Percentiles rank a stretch among this genome's conserved stretches.
Conservation (phyloP, 2,888 invertebrate species). For the Plusia festucae region DNA sequence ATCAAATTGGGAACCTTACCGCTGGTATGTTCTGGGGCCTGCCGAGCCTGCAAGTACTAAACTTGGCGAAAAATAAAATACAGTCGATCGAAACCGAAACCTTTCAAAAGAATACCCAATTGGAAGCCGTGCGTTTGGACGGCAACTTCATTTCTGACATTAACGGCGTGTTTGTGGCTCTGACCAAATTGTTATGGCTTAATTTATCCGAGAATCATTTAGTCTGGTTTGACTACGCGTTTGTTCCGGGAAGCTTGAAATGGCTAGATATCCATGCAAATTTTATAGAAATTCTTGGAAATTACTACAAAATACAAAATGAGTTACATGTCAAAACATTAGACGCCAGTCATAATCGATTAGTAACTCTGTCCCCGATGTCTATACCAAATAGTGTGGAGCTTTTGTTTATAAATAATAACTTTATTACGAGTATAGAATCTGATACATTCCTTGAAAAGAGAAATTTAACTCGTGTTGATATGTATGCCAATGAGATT, state of each 20-base stretch:
- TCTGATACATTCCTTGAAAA: constrained; percentile 96
- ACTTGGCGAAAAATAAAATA: constrained; percentile 96
- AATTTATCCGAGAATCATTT: constrained; percentile 97
- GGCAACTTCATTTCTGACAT: constrained; percentile 96
- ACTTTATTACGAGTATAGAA: constrained; percentile 94
- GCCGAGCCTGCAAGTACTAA: constrained; percentile 95
- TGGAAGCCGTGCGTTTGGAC: constrained; percentile 96
- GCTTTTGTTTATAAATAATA: constrained; percentile 96
- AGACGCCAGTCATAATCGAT: constrained; percentile 96
- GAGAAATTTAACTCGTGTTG: constrained; percentile 94
- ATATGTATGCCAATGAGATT: constrained; percentile 96
- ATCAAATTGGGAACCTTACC: constrained; percentile 96
- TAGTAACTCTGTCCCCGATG: constrained; percentile 93
- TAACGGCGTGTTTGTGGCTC: constrained; percentile 96
- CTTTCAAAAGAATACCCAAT: constrained; percentile 94
- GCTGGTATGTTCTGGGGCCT: constrained; percentile 96
- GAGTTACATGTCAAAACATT: constrained; percentile 94
- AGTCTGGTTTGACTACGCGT: constrained; percentile 97
- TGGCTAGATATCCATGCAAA: constrained; percentile 97
- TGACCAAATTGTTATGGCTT: constrained; percentile 95
- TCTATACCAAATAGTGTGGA: constrained; percentile 96
- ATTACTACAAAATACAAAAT: constrained; percentile 96
- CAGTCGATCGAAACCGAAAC: constrained; percentile 95
- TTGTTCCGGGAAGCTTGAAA: constrained; percentile 95
- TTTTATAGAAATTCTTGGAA: constrained; percentile 95